A percentile compares a stretch with the other conserved stretches of the same genome.
Evolutionary conservation across 1,140 invertebrate species (phyloP).

Genomic region (Bombyx mori): DNA sequence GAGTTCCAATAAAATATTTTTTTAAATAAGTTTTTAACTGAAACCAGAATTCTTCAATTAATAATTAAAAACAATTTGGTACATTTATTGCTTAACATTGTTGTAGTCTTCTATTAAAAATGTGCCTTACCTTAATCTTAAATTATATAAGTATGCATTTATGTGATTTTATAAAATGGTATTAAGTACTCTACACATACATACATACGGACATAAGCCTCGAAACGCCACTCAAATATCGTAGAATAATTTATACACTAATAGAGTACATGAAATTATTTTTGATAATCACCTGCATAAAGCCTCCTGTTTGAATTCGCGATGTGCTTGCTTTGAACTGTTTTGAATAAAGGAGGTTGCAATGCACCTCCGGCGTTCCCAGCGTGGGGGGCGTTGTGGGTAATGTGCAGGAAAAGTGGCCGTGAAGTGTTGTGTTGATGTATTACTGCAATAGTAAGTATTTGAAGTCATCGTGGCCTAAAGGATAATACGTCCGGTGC

Average conservation of each 20-base stretch:
- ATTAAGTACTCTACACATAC: no score
- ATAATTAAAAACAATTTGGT: no score
- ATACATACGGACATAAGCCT: no score
- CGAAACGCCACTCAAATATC: background rate
- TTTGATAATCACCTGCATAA: slow-evolving; percentile 38
- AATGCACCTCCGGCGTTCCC: slow-evolving; percentile 40
- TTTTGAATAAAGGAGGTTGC: slow-evolving; percentile 39
- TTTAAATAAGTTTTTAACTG: no score
- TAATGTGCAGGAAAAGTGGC: slow-evolving; percentile 50
- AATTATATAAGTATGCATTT: no score
- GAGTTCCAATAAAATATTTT: background rate
- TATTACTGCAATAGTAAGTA: slow-evolving; percentile 35
- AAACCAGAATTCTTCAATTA: no score
- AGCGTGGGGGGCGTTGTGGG: slow-evolving; percentile 50
- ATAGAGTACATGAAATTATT: background rate
- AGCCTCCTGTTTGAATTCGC: slow-evolving; percentile 48
- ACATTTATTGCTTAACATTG: no score
- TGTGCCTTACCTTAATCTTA: no score
- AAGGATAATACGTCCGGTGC: no score
- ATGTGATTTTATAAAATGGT: no score
- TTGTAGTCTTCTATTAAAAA: no score
- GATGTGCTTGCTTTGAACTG: slow-evolving; percentile 37
- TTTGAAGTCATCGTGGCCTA: no score
- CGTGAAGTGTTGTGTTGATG: slow-evolving; percentile 33
- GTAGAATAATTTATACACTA: background rate